phyloP scores from a whole-genome alignment of 1,140 invertebrate species.

The Drosophila hydei region DNA sequence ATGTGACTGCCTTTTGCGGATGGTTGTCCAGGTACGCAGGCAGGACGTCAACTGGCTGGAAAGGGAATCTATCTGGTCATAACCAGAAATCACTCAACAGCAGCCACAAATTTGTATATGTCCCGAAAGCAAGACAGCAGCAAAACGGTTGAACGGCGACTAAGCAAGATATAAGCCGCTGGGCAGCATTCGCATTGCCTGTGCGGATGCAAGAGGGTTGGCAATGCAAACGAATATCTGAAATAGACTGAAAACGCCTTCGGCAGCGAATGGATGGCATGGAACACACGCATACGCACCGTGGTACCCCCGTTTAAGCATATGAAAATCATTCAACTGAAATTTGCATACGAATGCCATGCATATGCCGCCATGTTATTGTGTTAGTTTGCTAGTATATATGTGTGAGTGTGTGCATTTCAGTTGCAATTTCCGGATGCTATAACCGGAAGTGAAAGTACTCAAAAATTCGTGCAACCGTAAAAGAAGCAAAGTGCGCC shows the following conservation, averaged over 20 bases:
- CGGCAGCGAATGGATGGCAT: conserved; percentile 31
- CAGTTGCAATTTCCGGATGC: conserved; percentile 72
- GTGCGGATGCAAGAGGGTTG: not conserved
- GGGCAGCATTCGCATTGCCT: not conserved
- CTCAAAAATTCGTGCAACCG: conserved; percentile 74
- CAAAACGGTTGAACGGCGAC: conserved; percentile 5
- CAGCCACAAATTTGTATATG: conserved; percentile 61
- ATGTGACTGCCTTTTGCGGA: conserved; percentile 34
- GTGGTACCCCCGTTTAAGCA: conserved; percentile 38
- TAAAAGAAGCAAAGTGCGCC: conserved; percentile 72
- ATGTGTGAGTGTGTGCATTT: conserved; percentile 42
- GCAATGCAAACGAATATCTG: conserved; percentile 40
- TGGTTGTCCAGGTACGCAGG: not conserved
- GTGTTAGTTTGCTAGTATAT: conserved; percentile 12
- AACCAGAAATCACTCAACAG: conserved; percentile 53
- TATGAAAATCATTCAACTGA: conserved; percentile 61
- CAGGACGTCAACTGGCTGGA: conserved; percentile 22
- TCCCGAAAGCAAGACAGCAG: conserved; percentile 46
- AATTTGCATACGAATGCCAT: conserved; percentile 72
- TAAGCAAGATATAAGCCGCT: not conserved
- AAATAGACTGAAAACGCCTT: conserved; percentile 39
- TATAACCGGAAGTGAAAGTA: conserved; percentile 71
- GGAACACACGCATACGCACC: conserved; percentile 67
- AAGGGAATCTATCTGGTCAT: conserved; percentile 22
- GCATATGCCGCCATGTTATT: conserved; percentile 48